Conservation (phyloP, 2,888 invertebrate genomes). For the Drosophila quasianomalipes region DNA sequence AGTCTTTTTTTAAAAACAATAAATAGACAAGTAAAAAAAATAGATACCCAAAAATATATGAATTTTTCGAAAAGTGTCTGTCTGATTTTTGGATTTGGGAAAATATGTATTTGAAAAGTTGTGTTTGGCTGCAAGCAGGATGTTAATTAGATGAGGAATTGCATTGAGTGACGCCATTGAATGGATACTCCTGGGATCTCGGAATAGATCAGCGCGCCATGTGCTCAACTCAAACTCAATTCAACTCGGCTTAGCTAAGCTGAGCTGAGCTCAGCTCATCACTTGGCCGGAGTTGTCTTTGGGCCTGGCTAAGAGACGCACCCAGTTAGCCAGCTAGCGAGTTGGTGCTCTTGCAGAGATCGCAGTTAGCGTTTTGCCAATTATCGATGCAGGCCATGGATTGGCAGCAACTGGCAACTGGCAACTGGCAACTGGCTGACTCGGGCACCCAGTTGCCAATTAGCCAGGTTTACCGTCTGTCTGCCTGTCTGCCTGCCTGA, state of each 20-base stretch:
- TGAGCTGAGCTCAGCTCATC: slow-evolving; percentile 6
- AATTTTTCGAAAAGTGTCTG: background rate
- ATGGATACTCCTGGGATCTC: background rate
- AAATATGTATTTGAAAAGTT: background rate
- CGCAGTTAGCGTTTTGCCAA: slow-evolving; percentile 41
- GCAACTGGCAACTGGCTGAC: slow-evolving; percentile 35
- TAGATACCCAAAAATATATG: background rate
- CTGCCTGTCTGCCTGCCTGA: background rate
- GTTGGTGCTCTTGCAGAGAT: background rate
- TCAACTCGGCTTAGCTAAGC: background rate
- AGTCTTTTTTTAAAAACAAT: too few relatives aligned
- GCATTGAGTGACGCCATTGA: background rate
- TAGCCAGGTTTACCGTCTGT: slow-evolving; percentile 44
- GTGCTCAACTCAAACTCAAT: background rate
- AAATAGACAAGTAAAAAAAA: too few relatives aligned
- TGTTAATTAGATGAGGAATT: background rate
- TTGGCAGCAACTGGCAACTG: slow-evolving; percentile 46
- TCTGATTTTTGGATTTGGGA: background rate
- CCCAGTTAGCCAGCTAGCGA: background rate
- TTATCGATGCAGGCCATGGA: slow-evolving; percentile 58
- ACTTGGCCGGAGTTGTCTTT: background rate
- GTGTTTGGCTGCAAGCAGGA: background rate
- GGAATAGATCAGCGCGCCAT: slow-evolving; percentile 13
- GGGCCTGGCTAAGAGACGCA: slow-evolving; percentile 15
- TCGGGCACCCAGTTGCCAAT: slow-evolving; percentile 71